Conservation (phyloP, 1,140 invertebrate genomes). For the Achatina immaculata region DNA sequence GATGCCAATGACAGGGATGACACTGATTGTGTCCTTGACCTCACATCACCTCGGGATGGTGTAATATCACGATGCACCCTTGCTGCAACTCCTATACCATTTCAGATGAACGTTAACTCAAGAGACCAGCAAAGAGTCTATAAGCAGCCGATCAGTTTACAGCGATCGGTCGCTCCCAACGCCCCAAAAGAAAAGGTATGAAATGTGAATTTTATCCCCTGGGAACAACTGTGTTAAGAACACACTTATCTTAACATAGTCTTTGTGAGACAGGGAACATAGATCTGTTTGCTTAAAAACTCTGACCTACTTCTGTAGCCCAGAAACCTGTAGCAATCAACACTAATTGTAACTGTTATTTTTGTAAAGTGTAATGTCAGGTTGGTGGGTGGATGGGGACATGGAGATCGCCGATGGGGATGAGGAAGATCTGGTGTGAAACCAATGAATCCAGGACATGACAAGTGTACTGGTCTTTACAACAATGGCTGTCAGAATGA, state of each 20-base stretch:
- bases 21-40: constrained; percentile 16
- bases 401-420: no score
- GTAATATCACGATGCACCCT: constrained; percentile 5
- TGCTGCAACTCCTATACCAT: constrained; percentile 28
- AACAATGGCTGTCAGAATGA: no score
- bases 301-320: no score
- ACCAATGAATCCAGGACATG: neutral
- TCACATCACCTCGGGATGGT: constrained; percentile 31
- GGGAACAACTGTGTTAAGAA: no score
- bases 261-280: no score
- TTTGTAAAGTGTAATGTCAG: no score
- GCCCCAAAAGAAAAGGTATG: constrained; percentile 60
- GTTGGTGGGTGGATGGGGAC: no score
- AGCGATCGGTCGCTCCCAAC: constrained; percentile 39
- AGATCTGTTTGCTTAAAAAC: no score
- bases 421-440: no score
- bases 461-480: neutral
- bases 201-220: neutral
- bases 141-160: constrained; percentile 35
- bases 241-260: no score
- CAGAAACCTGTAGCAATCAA: no score
- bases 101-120: neutral
- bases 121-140: constrained; percentile 22
- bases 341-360: no score
- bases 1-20: constrained; percentile 34